phyloP scores from a whole-genome alignment of 92 coral and sea anemone species.

The Siderastrea radians region DNA sequence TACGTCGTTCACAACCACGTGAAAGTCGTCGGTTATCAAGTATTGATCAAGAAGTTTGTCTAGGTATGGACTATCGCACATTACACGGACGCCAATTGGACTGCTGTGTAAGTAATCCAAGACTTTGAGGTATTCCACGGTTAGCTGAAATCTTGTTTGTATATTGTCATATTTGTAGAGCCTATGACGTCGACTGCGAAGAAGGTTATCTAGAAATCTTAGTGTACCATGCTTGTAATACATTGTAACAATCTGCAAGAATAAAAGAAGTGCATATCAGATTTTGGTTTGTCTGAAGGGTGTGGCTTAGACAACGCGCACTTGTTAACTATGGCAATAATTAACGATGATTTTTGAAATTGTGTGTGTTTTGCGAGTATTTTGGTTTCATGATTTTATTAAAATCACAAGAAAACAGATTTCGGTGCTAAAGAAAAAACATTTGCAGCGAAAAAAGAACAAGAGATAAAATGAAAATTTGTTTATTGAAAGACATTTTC shows the following conservation, averaged over 20 bases:
- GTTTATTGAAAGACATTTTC: too few species aligned
- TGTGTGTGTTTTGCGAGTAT: too few species aligned
- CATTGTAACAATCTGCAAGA: constrained; percentile 28
- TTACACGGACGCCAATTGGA: constrained; percentile 38
- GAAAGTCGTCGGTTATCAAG: constrained; percentile 48
- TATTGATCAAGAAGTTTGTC: constrained; percentile 18
- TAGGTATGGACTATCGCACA: constrained; percentile 37
- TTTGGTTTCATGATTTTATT: too few species aligned
- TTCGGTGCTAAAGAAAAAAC: too few species aligned
- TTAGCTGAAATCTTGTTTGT: constrained; percentile 31
- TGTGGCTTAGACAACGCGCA: background rate
- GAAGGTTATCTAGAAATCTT: background rate
- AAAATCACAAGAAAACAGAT: too few species aligned
- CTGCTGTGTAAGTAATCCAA: constrained; percentile 30
- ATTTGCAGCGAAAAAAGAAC: too few species aligned
- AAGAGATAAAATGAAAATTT: too few species aligned
- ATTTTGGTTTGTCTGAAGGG: background rate
- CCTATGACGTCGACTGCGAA: background rate
- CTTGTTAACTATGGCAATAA: too few species aligned
- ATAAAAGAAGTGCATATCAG: background rate
- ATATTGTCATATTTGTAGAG: constrained; percentile 16
- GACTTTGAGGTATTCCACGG: constrained; percentile 22
- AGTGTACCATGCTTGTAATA: constrained; percentile 26
- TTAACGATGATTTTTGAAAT: too few species aligned
- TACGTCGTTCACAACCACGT: constrained; percentile 33